These are phyloP conservation scores for Macaca nemestrina DNA, from an alignment of 2,113 vertebrate species.

Conservation along the genomic window DNA sequence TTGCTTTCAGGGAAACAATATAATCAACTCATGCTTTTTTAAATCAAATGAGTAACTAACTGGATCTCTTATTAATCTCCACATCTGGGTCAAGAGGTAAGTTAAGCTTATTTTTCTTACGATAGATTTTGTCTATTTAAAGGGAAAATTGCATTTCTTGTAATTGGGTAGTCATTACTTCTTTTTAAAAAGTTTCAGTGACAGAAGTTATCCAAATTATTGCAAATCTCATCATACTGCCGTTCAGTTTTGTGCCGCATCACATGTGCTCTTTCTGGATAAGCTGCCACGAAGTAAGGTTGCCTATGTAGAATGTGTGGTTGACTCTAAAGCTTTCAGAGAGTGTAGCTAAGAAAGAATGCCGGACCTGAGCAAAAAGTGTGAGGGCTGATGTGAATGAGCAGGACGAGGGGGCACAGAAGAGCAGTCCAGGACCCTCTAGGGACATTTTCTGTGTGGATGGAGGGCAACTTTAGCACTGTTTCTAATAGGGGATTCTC, in stretches of 20 bases:
- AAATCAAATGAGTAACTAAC: constrained; percentile 53
- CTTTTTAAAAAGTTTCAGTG: constrained; percentile 12
- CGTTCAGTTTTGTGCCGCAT: neutral
- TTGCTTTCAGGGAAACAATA: constrained; percentile 64
- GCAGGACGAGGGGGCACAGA: accelerated
- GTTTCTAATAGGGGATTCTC: neutral
- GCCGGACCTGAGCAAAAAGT: neutral
- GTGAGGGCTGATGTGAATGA: neutral
- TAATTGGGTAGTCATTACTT: neutral
- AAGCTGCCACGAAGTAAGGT: neutral
- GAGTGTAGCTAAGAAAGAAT: neutral
- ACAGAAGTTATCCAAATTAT: neutral
- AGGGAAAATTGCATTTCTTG: neutral
- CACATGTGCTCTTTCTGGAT: neutral
- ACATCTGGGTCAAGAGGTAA: constrained; percentile 73
- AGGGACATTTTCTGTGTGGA: neutral
- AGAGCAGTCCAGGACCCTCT: neutral
- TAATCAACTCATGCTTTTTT: constrained; percentile 18
- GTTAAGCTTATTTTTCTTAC: constrained; percentile 62
- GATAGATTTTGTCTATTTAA: constrained; percentile 26
- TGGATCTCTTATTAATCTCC: constrained; percentile 44
- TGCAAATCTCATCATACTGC: neutral
- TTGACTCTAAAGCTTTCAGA: neutral
- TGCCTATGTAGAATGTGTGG: neutral
- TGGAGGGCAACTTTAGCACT: neutral